Evolutionary conservation across 2,797 vertebrate genomes (phyloP).

Genomic region (Pteronotus mesoamericanus): DNA sequence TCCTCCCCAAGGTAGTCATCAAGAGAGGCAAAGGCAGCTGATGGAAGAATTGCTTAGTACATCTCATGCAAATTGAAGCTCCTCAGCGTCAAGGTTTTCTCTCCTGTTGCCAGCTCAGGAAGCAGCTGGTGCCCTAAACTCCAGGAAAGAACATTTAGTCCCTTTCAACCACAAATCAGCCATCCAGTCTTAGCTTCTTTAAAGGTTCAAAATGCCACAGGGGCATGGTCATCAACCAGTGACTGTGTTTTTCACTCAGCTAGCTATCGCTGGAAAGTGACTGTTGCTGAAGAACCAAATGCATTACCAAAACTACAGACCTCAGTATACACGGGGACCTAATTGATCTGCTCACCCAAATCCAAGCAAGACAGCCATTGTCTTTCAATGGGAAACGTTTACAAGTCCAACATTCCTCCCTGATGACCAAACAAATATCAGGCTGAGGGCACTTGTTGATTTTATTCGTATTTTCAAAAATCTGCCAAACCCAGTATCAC

Average conservation of each 20-base stretch:
- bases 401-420: not conserved
- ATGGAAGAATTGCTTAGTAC: slow-evolving; percentile 65
- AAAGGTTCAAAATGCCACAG: slow-evolving; percentile 47
- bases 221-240: slow-evolving; percentile 8
- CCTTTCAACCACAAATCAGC: slow-evolving; percentile 40
- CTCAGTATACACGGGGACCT: not conserved
- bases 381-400: not conserved
- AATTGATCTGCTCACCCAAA: not conserved
- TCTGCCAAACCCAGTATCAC: not conserved
- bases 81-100: slow-evolving; percentile 62
- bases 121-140: slow-evolving; percentile 47
- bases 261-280: not conserved
- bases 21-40: slow-evolving; percentile 71
- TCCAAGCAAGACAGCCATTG: not conserved
- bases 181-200: slow-evolving; percentile 27
- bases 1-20: slow-evolving; percentile 73
- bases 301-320: not conserved
- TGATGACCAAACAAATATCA: not conserved
- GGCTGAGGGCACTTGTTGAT: not conserved
- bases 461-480: not conserved
- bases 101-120: slow-evolving; percentile 9
- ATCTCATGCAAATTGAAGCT: slow-evolving; percentile 68
- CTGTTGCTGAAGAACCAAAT: not conserved
- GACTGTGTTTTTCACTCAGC: slow-evolving; percentile 17
- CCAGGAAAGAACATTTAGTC: slow-evolving; percentile 51